Evolutionary conservation across 2,888 invertebrate genomes (phyloP), one percentile per base, ranked within the genome.

Genomic region (Loripinus fragilis): DNA sequence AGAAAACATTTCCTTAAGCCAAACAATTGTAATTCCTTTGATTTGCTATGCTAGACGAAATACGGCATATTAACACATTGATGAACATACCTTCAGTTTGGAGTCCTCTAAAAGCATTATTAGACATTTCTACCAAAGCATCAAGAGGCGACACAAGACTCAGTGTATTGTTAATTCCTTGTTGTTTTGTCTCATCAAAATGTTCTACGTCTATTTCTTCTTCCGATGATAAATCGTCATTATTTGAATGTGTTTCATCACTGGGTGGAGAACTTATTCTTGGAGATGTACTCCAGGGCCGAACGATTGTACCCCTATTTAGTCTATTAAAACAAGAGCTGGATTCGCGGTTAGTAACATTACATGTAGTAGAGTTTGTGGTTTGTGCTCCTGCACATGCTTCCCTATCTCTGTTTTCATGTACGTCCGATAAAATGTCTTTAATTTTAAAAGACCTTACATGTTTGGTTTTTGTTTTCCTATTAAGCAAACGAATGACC

Each of bases 61-160:
- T n/a, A n/a, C n/a, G n/a, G n/a, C n/a, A n/a, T n/a, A n/a, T n/a
- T n/a, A n/a, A n/a, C n/a, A n/a, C 41, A 15, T 41, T 20, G 12
- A 20, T 20, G 10, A 30, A 45, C 80, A 73, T 83, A 83, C 83
- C 83, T 70, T 73, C 64, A 65, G 33, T 84, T 38, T 96, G 96
- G 88, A 97, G 96, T 72, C 98, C 98, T 93, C 98, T 97, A 94
- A 98, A 98, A 81, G 98, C 98, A 94, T 98, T 98, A 94, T 97
- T 98, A 86, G 98, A 98, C 98, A 99, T 98, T 94, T 98, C 98
- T 94, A 98, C 98, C 60, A 99, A 95, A 0, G 98, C 98, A 92
- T 98, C 98, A 87, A 99, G 95, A 0, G 98, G 98, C 2, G 98
- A 98, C 35, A 88, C 87, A 28, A 78, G 41, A 30, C 83, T 73